Evolutionary conservation across 2,113 vertebrate species (phyloP).

Genomic region (Taurulus bubalis): DNA sequence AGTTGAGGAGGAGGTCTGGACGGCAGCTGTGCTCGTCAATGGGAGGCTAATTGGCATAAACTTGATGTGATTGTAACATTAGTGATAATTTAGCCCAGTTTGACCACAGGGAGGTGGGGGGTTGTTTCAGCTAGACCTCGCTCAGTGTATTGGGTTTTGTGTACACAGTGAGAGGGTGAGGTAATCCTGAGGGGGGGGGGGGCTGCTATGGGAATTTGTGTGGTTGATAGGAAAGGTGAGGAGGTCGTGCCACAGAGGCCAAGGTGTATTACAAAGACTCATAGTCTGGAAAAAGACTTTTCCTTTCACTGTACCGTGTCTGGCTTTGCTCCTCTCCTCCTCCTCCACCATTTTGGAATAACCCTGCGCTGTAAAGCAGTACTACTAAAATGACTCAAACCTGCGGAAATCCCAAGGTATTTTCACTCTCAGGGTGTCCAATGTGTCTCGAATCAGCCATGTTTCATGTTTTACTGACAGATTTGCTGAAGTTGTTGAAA

Average conservation of each 20-base stretch:
- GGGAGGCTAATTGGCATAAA: conserved; percentile 77
- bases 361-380: not conserved
- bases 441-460: conserved; percentile 34
- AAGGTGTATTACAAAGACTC: conserved; percentile 65
- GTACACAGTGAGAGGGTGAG: conserved; percentile 68
- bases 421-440: not conserved
- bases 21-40: conserved; percentile 57
- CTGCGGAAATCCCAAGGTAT: conserved; percentile 25
- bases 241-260: conserved; percentile 83
- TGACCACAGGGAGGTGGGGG: conserved; percentile 34
- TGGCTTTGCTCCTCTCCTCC: not conserved
- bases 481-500: conserved; percentile 64
- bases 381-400: conserved; percentile 18
- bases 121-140: conserved; percentile 31
- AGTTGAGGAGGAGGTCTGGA: conserved; percentile 18
- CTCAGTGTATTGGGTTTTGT: conserved; percentile 62
- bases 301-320: conserved; percentile 41
- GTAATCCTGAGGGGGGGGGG: conserved; percentile 55
- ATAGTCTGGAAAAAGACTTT: conserved; percentile 86
- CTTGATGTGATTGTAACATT: conserved; percentile 62
- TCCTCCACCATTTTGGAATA: not conserved
- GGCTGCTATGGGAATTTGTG: conserved; percentile 79
- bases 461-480: conserved; percentile 55
- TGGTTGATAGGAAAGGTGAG: conserved; percentile 86
- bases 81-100: conserved; percentile 71